phyloP scores from a whole-genome alignment of 2,113 vertebrate species.

The Poecile atricapillus region DNA sequence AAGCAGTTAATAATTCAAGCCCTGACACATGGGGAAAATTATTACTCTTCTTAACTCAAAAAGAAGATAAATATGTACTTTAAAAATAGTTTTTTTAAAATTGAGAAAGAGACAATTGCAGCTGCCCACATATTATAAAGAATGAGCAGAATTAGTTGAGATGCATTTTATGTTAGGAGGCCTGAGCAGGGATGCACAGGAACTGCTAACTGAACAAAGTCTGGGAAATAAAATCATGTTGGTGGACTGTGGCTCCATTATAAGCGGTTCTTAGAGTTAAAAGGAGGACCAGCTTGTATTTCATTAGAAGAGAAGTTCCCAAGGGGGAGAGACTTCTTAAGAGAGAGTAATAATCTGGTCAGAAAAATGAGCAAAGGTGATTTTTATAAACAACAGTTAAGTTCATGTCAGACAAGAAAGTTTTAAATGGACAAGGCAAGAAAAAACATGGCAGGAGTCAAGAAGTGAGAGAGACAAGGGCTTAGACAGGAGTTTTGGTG shows the following conservation, averaged over 20 bases:
- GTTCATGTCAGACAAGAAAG: neutral
- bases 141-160: neutral
- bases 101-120: neutral
- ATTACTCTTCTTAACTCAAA: neutral
- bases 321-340: neutral
- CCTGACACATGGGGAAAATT: fast-evolving
- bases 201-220: neutral
- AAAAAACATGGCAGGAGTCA: neutral
- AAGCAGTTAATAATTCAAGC: neutral
- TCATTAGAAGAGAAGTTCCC: neutral
- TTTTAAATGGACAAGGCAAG: neutral
- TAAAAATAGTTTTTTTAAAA: neutral
- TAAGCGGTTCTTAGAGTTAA: neutral
- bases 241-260: neutral
- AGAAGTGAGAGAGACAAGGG: slow-evolving; percentile 2
- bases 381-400: neutral
- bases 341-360: neutral
- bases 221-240: neutral
- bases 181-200: neutral
- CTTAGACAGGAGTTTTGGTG: neutral
- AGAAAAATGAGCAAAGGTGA: neutral
- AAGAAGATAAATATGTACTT: neutral
- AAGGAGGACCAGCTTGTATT: neutral
- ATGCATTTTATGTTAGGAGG: neutral
- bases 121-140: neutral